Evolutionary conservation across 2,888 invertebrate species (phyloP).

Genomic region (Cheilosia scutellata): DNA sequence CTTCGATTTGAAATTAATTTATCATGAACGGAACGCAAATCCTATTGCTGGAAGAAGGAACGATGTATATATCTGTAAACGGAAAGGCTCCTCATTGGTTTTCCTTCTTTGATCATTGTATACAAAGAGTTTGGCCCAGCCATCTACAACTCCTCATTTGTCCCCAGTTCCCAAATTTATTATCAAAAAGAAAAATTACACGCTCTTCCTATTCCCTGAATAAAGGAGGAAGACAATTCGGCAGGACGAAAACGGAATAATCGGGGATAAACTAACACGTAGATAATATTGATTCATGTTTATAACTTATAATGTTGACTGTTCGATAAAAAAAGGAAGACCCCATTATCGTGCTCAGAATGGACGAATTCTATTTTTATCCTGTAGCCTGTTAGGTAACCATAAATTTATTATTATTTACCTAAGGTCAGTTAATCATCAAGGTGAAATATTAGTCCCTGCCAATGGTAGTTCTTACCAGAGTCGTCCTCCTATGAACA

Average conservation of each 20-base stretch:
- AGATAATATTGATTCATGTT: conserved; percentile 32
- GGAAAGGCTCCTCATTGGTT: background rate
- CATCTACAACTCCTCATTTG: conserved; percentile 16
- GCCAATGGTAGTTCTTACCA: conserved; percentile 3
- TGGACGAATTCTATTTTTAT: conserved; percentile 5
- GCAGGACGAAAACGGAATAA: no score
- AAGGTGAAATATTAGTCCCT: conserved; percentile 27
- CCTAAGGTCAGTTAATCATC: conserved; percentile 24
- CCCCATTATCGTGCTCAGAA: background rate
- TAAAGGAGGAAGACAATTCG: background rate
- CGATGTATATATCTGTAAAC: background rate
- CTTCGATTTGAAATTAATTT: conserved; percentile 52
- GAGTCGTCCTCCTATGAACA: background rate
- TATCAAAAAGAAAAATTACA: background rate
- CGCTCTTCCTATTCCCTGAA: background rate
- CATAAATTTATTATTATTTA: conserved; percentile 14
- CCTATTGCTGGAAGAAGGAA: conserved; percentile 1
- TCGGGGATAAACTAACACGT: conserved; percentile 2
- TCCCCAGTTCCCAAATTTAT: conserved; percentile 13
- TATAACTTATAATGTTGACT: conserved; percentile 36
- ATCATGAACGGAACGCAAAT: conserved; percentile 8
- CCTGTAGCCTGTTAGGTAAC: background rate
- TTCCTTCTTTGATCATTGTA: conserved; percentile 18
- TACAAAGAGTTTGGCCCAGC: background rate
- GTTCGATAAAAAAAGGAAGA: conserved; percentile 12